Evolutionary conservation across 2,888 invertebrate species (phyloP), one percentile per base, ranked within the genome.

Genomic region (Crossocerus cetratus): DNA sequence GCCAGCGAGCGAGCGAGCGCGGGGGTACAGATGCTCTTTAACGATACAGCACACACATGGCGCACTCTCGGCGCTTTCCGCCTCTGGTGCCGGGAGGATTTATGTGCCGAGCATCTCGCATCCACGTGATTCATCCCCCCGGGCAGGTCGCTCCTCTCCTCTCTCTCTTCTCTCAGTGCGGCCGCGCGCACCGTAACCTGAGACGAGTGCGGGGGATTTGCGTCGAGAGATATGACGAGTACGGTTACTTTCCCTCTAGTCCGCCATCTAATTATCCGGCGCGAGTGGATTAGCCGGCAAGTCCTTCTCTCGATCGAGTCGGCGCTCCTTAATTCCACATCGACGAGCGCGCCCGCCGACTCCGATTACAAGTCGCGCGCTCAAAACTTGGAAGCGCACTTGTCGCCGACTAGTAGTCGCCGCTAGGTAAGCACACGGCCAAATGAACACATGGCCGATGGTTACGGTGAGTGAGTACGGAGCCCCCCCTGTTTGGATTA

Each of bases 401-500:
- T 23, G 21, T 13, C 14, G 65, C 54, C 18, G 32, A 65, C 63
- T 58, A 64, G 57, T 77, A 74, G 63, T 77, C 75, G 75, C 20
- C 21, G 60, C 60, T 69, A 72, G 53, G 60, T 66, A 69, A 69
- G 72, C 76, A 77, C 76, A 77, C 74, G 58, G 73, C 72, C 45
- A 74, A 69, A 72, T 63, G 83, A 86, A 87, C 87, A 88, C 87
- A 88, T 88, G 88, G 88, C 78, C 72, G 72, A 83, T 85, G 87
- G 88, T 88, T 87, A 88, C 86, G 87, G 86, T 84, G 77, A 82
- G 81, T 85, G 87, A 84, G 80, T 80, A 77, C 81, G 76, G 78
- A 76, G 87, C 88, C 5, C 8, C 88, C 88, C 86, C 86, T 88
- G 85, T 88, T 88, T 88, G 87, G 84, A 87, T 87, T 87, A 87